Conservation (phyloP, 1,140 invertebrate species). For the Rhysida immarginata region DNA sequence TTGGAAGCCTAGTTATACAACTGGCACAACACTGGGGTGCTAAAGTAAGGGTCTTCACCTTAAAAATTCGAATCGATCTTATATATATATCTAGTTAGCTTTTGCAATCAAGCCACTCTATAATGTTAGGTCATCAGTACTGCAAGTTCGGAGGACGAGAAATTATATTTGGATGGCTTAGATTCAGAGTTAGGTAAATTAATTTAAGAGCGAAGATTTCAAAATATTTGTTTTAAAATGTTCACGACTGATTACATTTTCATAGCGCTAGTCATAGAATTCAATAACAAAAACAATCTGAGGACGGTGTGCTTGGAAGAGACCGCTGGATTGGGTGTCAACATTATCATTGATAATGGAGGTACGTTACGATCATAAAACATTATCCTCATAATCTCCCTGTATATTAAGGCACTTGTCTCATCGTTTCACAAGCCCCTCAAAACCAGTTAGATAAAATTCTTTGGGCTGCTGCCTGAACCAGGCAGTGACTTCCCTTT, state of each 20-base stretch:
- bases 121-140: conserved; percentile 28
- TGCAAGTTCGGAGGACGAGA: conserved; percentile 28
- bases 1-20: conserved; percentile 32
- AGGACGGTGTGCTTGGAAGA: conserved; percentile 32
- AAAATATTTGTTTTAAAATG: conserved; percentile 2
- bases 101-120: no score
- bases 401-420: no score
- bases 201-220: no score
- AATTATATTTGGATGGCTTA: conserved; percentile 27
- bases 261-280: conserved; percentile 31
- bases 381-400: no score
- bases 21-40: conserved; percentile 34
- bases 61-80: not conserved
- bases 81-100: not conserved
- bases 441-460: no score
- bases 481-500: no score
- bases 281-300: conserved; percentile 25
- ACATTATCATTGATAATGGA: conserved; percentile 35
- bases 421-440: no score
- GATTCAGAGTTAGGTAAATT: conserved; percentile 26
- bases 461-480: no score
- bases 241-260: no score
- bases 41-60: conserved; percentile 22
- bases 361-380: no score
- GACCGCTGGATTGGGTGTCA: conserved; percentile 34